Conservation (phyloP, 2,888 invertebrate species). For the Macroteleia sp. region DNA sequence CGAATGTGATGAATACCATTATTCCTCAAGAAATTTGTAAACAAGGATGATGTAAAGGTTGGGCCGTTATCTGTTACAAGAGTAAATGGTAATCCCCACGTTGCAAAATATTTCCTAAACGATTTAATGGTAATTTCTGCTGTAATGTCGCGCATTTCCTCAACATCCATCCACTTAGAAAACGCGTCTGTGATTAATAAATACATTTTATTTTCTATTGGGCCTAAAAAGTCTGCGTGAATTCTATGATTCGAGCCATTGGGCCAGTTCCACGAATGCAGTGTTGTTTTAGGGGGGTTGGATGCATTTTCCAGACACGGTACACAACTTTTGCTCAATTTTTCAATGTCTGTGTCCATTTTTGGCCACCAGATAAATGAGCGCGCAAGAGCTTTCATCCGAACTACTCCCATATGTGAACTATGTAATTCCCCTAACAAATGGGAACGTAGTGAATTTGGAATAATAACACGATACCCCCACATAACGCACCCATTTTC, state of each 20-base stretch:
- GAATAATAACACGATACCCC: too few relatives aligned
- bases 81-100: constrained; percentile 14
- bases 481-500: too few relatives aligned
- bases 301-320: too few relatives aligned
- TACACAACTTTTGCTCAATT: too few relatives aligned
- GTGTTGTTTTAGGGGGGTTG: too few relatives aligned
- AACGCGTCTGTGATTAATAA: constrained; percentile 62
- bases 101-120: background rate
- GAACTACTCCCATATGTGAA: too few relatives aligned
- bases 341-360: too few relatives aligned
- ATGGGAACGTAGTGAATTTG: too few relatives aligned
- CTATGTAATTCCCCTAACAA: too few relatives aligned
- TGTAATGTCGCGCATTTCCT: background rate
- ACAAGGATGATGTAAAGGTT: constrained; percentile 47
- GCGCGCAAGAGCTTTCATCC: too few relatives aligned
- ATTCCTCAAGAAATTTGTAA: constrained; percentile 34
- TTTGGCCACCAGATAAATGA: too few relatives aligned
- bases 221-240: constrained; percentile 58
- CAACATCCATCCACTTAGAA: constrained; percentile 64
- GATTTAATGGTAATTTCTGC: background rate
- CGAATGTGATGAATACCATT: too few relatives aligned
- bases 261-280: constrained; percentile 60
- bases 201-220: constrained; percentile 60
- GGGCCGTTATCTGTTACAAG: constrained; percentile 68
- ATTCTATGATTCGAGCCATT: constrained; percentile 49